phyloP scores from a whole-genome alignment of 2,113 vertebrate species.

The Fukomys damarensis region DNA sequence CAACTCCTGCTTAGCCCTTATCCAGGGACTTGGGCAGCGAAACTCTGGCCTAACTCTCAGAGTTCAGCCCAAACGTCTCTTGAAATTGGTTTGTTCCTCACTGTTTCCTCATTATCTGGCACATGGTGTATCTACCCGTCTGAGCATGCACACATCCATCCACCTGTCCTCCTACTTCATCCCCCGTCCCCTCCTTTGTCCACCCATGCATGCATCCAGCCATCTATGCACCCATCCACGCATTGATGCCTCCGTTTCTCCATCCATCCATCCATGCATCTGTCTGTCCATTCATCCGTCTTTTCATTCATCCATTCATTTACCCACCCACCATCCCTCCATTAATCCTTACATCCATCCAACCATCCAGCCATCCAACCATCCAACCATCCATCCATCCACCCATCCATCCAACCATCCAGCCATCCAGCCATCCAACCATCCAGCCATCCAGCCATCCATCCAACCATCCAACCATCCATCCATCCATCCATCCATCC shows the following conservation, averaged over 20 bases:
- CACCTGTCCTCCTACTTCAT: no score
- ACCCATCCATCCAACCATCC: no score
- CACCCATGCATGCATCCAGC: no score
- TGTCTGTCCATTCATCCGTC: not conserved
- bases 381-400: not conserved
- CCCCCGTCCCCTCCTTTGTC: no score
- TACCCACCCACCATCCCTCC: not conserved
- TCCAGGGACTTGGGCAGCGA: not conserved
- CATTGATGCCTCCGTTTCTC: no score
- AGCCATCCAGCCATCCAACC: no score
- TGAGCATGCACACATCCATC: not conserved
- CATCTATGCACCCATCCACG: not conserved
- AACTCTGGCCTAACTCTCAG: not conserved
- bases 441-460: no score
- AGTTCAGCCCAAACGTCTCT: not conserved
- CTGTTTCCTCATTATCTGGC: not conserved
- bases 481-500: not conserved
- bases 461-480: no score
- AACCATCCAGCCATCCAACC: not conserved
- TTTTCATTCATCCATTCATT: no score
- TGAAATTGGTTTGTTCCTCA: not conserved
- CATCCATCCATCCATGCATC: not conserved
- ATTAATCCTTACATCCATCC: no score
- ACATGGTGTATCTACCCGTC: not conserved
- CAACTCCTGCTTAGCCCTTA: no score